Base-by-base conservation (phyloP, 2,797 vertebrate genomes). In the Leptodactylus fallax region DNA sequence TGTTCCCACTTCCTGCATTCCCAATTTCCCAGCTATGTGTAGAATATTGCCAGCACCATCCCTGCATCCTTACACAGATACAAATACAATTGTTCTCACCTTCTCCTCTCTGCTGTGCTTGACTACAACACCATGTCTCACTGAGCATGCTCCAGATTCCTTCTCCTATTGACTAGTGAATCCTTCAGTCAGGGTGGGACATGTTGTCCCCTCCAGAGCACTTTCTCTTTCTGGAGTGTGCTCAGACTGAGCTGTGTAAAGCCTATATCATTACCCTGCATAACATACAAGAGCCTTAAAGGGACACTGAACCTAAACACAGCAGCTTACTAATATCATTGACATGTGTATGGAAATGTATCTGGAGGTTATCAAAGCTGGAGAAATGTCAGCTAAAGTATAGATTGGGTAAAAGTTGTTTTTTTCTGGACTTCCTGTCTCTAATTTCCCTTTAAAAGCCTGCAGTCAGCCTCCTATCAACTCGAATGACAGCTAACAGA, bases 201-300 rank as follows among this genome's bases (percentile, higher is more conserved):
- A 47, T 7, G 13, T 17, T n/a, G 53, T 17, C 55, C 25, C 0
- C 53, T 58, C 78, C 53, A 36, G 11, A 36, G 45, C 25, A 79
- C 25, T 60, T 79, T 79, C 78, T 23, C 13, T 79, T 79, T 56
- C 53, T 27, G 23, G n/a, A 8, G n/a, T 53, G 51, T 16, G 0
- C 76, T 23, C 51, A 72, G 49, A 51, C 36, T 74, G 36, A 49
- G 36, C 36, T 74, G 45, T 13, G 19, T 11, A 21, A 3, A 5
- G 8, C 7, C 3, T 27, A 14, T 49, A 49, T 47, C 45, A 49
- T 16, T n/a, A 12, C 49, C 9, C 76, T 25, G 14, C 23, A 23
- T 45, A 47, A 47, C 71, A 74, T 56, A 56, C 53, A 79, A 16
- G 53, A 79, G 78, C 16, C 77, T 79, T 79, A 79, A 79, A 77